Evolutionary conservation across 2,888 invertebrate species (phyloP), one percentile per base, ranked within the genome.

Genomic region (Erebia aethiops): DNA sequence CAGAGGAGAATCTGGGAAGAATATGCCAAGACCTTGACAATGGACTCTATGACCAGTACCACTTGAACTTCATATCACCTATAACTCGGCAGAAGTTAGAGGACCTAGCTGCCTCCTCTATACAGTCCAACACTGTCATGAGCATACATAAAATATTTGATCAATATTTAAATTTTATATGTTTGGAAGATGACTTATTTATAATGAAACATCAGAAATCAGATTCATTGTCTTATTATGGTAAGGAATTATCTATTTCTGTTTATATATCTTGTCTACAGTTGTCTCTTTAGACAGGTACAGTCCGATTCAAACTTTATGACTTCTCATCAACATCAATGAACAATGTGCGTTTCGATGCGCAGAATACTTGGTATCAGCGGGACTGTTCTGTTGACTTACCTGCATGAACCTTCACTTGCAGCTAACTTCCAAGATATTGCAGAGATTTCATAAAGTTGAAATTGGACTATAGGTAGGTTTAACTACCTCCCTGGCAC

Each of bases 161-260:
- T 89, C 99, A 99, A 90, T 99, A 99, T 94, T 95, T 99, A 69
- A 99, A 99, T 92, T 99, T 99, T 82, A 99, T 99, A 79, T 97
- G 98, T 62, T 92, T 99, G 76, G 99, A 99, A 93, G 99, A 99
- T 90, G 99, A 99, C 86, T 95, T 99, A 87, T 99, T 99, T 90
- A 95, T 98, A 69, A 93, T 99, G 81, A 96, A 98, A 83, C 98
- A 99, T 89, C 98, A 98, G 86, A 97, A 98, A 83, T 97, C 97
- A 80, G 98, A 98, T 81, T 89, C 96, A 56, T 94, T 99, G 72
- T 98, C 99, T 1, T 99, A 99, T 89, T 99, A 99, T 93, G 96
- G 97, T 97, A 92, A 90, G 58, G 41, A 14, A 46, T 11, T 10
- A 66, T 35, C 18, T 26, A 49, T 49, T 26, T 35, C n/a, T 8